Evolutionary conservation across 2,113 vertebrate genomes (phyloP).

Genomic region (Echinops telfairi): DNA sequence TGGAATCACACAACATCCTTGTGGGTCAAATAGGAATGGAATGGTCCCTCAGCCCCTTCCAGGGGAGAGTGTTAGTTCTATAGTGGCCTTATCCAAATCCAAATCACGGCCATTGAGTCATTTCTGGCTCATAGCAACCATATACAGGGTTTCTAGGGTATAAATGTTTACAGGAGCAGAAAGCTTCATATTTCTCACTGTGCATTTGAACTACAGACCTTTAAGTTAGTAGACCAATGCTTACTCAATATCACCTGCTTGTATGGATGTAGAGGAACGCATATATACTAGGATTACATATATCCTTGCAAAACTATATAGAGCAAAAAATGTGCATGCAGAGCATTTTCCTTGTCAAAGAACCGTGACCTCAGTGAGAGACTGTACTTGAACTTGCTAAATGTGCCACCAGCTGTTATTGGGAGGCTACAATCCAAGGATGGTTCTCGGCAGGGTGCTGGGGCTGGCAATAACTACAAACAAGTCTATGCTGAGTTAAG

Average conservation of each 20-base stretch:
- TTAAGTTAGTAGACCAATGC: too few relatives aligned
- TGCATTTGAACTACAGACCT: too few relatives aligned
- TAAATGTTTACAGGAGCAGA: too few relatives aligned
- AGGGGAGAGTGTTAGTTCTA: not conserved
- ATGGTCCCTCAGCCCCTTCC: not conserved
- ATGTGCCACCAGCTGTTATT: slow-evolving; percentile 23
- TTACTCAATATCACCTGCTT: too few relatives aligned
- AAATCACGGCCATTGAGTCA: too few relatives aligned
- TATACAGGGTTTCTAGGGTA: too few relatives aligned
- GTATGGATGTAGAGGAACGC: too few relatives aligned
- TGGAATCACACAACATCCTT: not conserved
- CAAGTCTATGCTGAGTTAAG: slow-evolving; percentile 62
- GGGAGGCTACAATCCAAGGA: slow-evolving; percentile 30
- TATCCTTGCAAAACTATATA: not conserved
- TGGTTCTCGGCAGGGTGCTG: slow-evolving; percentile 45
- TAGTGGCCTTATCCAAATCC: not conserved
- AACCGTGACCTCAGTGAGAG: slow-evolving; percentile 14
- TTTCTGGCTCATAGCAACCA: too few relatives aligned
- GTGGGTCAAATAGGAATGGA: not conserved
- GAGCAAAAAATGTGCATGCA: slow-evolving; percentile 12
- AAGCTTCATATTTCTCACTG: too few relatives aligned
- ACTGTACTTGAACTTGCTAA: slow-evolving; percentile 50
- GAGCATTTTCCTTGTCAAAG: slow-evolving; percentile 30
- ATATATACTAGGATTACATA: not conserved
- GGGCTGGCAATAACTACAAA: slow-evolving; percentile 48